Evolutionary conservation across 1,140 invertebrate species (phyloP).

Genomic region (Apis mellifera): DNA sequence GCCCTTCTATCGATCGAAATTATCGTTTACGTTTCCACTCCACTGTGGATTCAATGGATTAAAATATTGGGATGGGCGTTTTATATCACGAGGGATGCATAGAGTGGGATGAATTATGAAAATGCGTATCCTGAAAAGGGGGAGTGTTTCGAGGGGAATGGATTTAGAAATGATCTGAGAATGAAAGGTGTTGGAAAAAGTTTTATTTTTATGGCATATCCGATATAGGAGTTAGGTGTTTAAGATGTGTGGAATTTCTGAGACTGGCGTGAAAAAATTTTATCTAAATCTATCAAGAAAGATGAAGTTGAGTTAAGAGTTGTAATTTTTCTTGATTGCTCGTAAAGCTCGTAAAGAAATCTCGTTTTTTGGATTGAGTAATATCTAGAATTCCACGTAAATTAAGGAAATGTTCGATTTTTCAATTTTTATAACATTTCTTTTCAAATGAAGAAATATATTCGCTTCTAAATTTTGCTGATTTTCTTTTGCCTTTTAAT

Average conservation of each 20-base stretch:
- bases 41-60: background rate
- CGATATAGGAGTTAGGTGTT: background rate
- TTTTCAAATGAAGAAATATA: background rate
- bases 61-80: background rate
- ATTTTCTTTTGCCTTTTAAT: too few relatives aligned
- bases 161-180: background rate
- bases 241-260: background rate
- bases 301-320: background rate
- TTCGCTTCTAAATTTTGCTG: background rate
- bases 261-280: background rate
- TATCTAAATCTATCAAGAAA: background rate
- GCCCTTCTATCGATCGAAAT: background rate
- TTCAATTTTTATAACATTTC: background rate
- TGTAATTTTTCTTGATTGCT: background rate
- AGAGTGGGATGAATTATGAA: constrained; percentile 11
- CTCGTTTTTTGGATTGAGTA: background rate
- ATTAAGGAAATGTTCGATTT: background rate
- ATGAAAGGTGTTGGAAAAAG: background rate
- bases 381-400: background rate
- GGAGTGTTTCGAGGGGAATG: background rate
- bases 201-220: background rate
- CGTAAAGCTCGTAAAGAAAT: background rate
- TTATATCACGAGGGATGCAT: too few relatives aligned
- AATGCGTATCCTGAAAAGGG: constrained; percentile 3
- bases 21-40: background rate